These are phyloP conservation scores for Tor tambroides DNA, from an alignment of 2,113 vertebrate genomes.

Conservation along the genomic window DNA sequence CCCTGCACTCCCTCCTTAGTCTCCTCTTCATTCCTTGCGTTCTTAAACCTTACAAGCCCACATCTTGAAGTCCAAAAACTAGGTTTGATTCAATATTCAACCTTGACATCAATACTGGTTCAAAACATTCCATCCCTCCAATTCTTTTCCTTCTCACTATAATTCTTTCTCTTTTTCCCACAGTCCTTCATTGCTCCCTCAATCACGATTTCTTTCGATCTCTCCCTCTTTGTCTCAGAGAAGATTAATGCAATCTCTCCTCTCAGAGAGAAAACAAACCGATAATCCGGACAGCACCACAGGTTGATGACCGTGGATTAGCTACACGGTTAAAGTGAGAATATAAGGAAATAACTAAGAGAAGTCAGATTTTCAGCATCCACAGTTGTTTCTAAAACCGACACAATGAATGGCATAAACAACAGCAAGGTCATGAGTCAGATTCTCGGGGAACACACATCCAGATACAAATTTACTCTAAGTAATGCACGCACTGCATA, in stretches of 20 bases:
- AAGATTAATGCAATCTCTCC: slow-evolving; percentile 77
- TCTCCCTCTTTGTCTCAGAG: slow-evolving; percentile 59
- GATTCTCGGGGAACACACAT: neutral
- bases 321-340: slow-evolving; percentile 71
- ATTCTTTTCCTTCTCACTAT: slow-evolving; percentile 48
- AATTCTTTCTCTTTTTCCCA: slow-evolving; percentile 46
- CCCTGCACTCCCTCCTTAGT: neutral
- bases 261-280: slow-evolving; percentile 76
- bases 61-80: neutral
- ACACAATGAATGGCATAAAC: slow-evolving; percentile 34
- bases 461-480: neutral
- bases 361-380: slow-evolving; percentile 60
- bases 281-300: slow-evolving; percentile 75
- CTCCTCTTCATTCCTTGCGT: slow-evolving; percentile 37
- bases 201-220: slow-evolving; percentile 31
- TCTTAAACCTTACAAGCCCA: slow-evolving; percentile 39
- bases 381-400: slow-evolving; percentile 56
- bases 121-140: neutral
- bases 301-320: slow-evolving; percentile 77
- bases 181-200: slow-evolving; percentile 1
- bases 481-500: neutral
- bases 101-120: slow-evolving; percentile 13
- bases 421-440: neutral
- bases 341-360: slow-evolving; percentile 72
- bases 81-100: slow-evolving; percentile 22